Evolutionary conservation across 2,888 invertebrate species (phyloP), one percentile per base, ranked within the genome.

Genomic region (Polietes domitor): DNA sequence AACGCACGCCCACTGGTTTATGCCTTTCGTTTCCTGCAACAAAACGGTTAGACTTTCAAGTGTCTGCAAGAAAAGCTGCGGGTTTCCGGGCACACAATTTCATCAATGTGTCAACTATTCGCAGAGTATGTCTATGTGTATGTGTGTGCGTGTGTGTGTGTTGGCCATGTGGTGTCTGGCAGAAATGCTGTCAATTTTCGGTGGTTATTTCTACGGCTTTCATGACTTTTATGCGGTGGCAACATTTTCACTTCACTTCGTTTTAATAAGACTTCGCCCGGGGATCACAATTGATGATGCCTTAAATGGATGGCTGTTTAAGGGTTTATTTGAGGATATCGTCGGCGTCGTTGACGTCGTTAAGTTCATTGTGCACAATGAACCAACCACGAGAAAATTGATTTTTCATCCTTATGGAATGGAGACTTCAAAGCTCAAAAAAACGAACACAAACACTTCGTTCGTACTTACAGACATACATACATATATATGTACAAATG

Each of bases 201-300:
- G 58, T 15, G 58, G 58, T 58, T 58, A 58, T 58, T 26, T 58
- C 58, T 58, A 12, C 28, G 61, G n/a, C 61, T 10, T 15, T 26
- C 61, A 61, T 61, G 61, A 26, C 28, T 26, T 28, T 58, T 58
- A 58, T 58, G 58, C 26, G 58, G 28, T 61, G 12, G 26, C 61
- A 61, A 58, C 58, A 58, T 58, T 58, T 58, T 58, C 61, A 61
- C 61, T 58, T 58, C 61, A 61, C 61, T 28, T n/a, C 28, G 61
- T 61, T 61, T 61, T 61, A 61, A 61, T 61, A 61, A 61, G 61
- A 28, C 61, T 9, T 26, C 24, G 61, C 61, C 9, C 15, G 26
- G 58, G 58, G 26, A 26, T 58, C 58, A 26, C 58, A 21, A 58
- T 21, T 58, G 24, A 24, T 24, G 24, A 24, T 24, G 58, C 12